Base-by-base conservation (phyloP, 1,140 invertebrate species). In the Leptinotarsa defecta region DNA sequence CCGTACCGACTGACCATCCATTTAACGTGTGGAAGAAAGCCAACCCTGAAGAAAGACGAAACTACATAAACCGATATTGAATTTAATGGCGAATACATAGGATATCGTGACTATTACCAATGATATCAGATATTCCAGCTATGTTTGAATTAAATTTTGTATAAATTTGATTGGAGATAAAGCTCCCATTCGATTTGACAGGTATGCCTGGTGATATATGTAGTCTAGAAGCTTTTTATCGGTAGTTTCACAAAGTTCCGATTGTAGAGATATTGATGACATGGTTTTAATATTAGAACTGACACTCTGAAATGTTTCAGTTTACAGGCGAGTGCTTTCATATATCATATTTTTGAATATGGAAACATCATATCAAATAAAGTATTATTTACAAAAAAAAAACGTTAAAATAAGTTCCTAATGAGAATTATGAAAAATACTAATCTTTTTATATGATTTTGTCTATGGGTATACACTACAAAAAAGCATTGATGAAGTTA, bases 61-160 rank as follows among this genome's bases (percentile, higher is more conserved):
- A 62, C 20, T 48, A 72, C 24, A 20, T 34, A 22, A 34, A 13
- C 64, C 17, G 68, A 70, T 70, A 70, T 48, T 48, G 68, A 70
- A 20, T n/a, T 57, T 13, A 22, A 72, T 34, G 49, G 49, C n/a
- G 43, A 48, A 20, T 48, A 49, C 48, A 71, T 65, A 34, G 48
- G 20, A 52, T 77, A 72, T 81, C 80, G 80, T 81, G 80, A 81
- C 80, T 79, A 78, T 81, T 81, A 61, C 80, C 80, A 81, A 78
- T 81, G 80, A 81, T 81, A 80, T 81, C 80, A 80, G 79, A 81
- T 78, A 81, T 78, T 74, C 77, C 52, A 72, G 78, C 79, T 68
- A 80, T 81, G 80, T 81, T 80, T 78, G 79, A 79, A 81, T 81
- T 81, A 81, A 81, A 81, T 80, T 81, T 80, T 81, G 80, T 81